These are phyloP conservation scores for Megaustenia siamemsis DNA, from an alignment of 2,888 invertebrate species.

Conservation along the genomic window DNA sequence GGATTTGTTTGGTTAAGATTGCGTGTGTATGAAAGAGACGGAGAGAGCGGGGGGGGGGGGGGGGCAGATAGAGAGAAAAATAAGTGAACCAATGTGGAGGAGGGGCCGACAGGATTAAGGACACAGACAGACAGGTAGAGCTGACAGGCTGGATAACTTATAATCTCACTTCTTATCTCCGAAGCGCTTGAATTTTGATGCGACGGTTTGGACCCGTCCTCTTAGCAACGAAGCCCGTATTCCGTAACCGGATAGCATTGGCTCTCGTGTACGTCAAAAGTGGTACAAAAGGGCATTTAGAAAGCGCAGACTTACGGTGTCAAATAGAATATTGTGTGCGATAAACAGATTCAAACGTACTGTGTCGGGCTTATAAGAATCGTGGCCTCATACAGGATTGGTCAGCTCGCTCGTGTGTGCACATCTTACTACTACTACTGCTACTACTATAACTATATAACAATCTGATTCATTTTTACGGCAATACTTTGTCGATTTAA, in stretches of 20 bases:
- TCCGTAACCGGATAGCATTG: constrained; percentile 19
- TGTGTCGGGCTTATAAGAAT: background rate
- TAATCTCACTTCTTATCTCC: constrained; percentile 7
- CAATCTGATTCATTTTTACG: no score
- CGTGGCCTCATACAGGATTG: background rate
- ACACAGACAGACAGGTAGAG: constrained; percentile 15
- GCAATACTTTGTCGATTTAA: no score
- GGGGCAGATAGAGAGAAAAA: background rate
- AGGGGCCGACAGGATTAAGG: background rate
- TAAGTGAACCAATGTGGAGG: background rate
- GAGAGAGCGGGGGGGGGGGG: background rate
- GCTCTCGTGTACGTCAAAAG: constrained; percentile 1
- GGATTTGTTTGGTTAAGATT: no score
- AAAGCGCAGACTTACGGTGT: constrained; percentile 2
- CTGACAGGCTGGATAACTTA: constrained; percentile 3
- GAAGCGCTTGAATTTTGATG: background rate
- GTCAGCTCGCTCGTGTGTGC: background rate
- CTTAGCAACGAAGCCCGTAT: background rate
- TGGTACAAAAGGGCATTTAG: constrained; percentile 9
- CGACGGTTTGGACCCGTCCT: background rate
- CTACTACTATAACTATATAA: no score
- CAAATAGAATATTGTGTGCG: constrained; percentile 3
- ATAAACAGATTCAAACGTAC: constrained; percentile 15
- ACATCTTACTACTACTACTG: no score
- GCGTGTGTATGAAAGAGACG: no score